Conservation (phyloP, 2,113 vertebrate genomes). For the Chamaetylas fuelleborni region DNA sequence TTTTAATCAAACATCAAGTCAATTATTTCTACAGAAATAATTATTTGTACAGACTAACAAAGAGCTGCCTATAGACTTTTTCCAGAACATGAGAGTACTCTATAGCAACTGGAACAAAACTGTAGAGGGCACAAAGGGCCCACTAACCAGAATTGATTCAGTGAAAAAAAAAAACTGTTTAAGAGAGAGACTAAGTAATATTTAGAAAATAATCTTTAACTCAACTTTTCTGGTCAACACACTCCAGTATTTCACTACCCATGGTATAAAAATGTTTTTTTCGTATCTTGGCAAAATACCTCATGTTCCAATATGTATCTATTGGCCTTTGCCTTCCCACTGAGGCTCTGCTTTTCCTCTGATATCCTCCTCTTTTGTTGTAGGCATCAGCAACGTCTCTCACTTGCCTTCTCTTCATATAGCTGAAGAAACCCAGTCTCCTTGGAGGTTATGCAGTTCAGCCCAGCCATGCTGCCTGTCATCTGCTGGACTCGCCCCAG, state of each 20-base stretch:
- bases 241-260: neutral
- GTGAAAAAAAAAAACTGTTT: neutral
- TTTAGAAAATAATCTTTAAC: neutral
- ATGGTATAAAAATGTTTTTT: neutral
- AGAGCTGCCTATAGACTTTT: neutral
- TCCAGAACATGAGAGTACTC: neutral
- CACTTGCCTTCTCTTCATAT: neutral
- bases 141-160: neutral
- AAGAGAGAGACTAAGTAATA: neutral
- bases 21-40: neutral
- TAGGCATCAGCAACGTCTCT: neutral
- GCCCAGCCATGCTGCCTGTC: neutral
- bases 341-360: neutral
- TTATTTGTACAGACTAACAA: neutral
- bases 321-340: neutral
- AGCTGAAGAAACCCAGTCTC: neutral
- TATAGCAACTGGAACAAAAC: neutral
- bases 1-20: neutral
- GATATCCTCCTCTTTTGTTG: neutral
- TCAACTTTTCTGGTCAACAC: neutral
- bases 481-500: neutral
- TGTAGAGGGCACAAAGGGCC: neutral
- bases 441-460: rapidly evolving
- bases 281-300: neutral
- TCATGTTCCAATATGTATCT: neutral